These are phyloP conservation scores for Anolis carolinensis DNA, from an alignment of 2,113 vertebrate genomes.

Conservation along the genomic window DNA sequence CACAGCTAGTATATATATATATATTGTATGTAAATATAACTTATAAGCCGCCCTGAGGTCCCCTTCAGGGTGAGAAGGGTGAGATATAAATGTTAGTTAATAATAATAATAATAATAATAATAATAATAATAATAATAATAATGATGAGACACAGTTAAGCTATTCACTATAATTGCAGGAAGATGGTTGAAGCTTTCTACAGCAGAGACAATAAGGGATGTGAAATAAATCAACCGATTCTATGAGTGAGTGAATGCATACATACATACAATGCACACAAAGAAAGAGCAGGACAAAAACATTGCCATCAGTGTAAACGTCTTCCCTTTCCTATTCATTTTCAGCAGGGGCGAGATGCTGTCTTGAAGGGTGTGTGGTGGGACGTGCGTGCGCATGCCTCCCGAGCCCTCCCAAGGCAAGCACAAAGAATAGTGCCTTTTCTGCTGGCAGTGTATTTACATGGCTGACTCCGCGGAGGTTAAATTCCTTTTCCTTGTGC, in stretches of 20 bases:
- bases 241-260: neutral
- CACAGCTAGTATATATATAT: no score
- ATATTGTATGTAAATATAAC: no score
- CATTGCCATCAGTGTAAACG: no score
- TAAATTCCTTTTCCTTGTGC: slow-evolving; percentile 1
- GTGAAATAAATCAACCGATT: neutral
- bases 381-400: neutral
- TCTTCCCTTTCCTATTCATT: neutral
- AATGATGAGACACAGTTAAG: neutral
- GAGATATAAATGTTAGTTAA: no score
- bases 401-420: neutral
- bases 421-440: slow-evolving; percentile 20
- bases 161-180: neutral
- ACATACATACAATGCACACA: no score
- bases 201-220: neutral
- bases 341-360: neutral
- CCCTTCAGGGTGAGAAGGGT: no score
- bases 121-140: no score
- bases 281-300: neutral
- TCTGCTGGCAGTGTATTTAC: slow-evolving; percentile 10
- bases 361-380: neutral
- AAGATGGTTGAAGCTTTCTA: slow-evolving; percentile 23
- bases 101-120: no score
- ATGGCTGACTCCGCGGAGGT: slow-evolving; percentile 31
- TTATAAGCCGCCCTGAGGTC: no score